phyloP scores from a whole-genome alignment of 2,888 invertebrate species.

The Dynastes tityus region DNA sequence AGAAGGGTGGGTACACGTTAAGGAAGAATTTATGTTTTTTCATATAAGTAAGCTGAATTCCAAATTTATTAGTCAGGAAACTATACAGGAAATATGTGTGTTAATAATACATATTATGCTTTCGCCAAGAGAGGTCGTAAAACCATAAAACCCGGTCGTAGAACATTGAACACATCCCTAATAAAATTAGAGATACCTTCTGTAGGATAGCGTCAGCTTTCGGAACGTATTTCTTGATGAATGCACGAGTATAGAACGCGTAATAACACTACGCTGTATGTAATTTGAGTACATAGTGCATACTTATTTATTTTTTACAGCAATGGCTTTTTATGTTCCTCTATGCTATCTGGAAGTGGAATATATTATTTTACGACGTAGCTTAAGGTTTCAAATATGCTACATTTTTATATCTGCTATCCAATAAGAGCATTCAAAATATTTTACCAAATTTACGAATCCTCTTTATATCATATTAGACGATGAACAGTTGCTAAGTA shows the following conservation, averaged over 20 bases:
- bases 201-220: background rate
- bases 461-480: too few relatives aligned
- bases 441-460: too few relatives aligned
- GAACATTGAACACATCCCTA: background rate
- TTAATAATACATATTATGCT: constrained; percentile 21
- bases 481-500: too few relatives aligned
- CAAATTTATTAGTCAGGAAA: constrained; percentile 23
- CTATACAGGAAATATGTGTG: constrained; percentile 24
- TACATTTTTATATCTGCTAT: too few relatives aligned
- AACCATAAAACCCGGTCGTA: constrained; percentile 9
- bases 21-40: constrained; percentile 31
- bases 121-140: constrained; percentile 5
- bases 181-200: constrained; percentile 9
- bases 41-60: constrained; percentile 22
- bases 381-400: too few relatives aligned
- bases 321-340: too few relatives aligned
- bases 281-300: too few relatives aligned
- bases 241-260: background rate
- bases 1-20: background rate
- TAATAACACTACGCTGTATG: too few relatives aligned
- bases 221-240: background rate
- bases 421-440: too few relatives aligned
- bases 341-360: too few relatives aligned
- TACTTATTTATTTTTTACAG: too few relatives aligned
- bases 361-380: too few relatives aligned